These are phyloP conservation scores for Stratiolaelaps scimitus DNA, from an alignment of 1,140 invertebrate species.

Conservation along the genomic window DNA sequence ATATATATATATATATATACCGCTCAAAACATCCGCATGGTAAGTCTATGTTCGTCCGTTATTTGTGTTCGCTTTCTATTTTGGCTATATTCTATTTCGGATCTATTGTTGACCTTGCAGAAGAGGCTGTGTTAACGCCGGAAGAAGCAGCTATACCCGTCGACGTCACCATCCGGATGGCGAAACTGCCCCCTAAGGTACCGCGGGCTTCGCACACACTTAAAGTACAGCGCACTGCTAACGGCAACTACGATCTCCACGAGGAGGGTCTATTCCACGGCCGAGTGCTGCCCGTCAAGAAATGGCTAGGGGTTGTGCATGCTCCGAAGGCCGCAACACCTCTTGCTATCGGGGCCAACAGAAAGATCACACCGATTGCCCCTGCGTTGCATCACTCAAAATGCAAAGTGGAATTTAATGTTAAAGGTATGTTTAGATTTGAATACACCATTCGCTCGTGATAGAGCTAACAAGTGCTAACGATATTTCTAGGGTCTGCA, in stretches of 20 bases:
- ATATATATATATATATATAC: too few species aligned
- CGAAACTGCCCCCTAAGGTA: slow-evolving; percentile 21
- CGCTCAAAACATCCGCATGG: too few species aligned
- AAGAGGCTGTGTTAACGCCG: slow-evolving; percentile 8
- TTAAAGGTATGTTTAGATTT: slow-evolving; percentile 20
- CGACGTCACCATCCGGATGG: slow-evolving; percentile 17
- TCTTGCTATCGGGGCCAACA: slow-evolving; percentile 15
- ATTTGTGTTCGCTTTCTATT: too few species aligned
- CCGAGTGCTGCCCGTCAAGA: slow-evolving; percentile 16
- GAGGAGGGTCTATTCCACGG: slow-evolving; percentile 18
- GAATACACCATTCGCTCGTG: too few species aligned
- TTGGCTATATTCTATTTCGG: neutral
- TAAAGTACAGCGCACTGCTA: slow-evolving; percentile 19
- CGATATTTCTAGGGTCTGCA: too few species aligned
- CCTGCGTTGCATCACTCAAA: neutral
- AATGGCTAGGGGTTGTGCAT: slow-evolving; percentile 26
- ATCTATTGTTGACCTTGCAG: neutral
- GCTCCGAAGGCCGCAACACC: slow-evolving; percentile 20
- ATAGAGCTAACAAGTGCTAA: too few species aligned
- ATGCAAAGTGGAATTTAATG: slow-evolving; percentile 29
- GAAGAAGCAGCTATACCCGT: slow-evolving; percentile 7
- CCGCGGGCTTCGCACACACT: slow-evolving; percentile 14
- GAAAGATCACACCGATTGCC: slow-evolving; percentile 21
- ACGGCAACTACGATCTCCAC: slow-evolving; percentile 27
- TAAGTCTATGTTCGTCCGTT: too few species aligned